These are phyloP conservation scores for Apis cerana DNA, from an alignment of 1,140 invertebrate genomes.

Conservation along the genomic window DNA sequence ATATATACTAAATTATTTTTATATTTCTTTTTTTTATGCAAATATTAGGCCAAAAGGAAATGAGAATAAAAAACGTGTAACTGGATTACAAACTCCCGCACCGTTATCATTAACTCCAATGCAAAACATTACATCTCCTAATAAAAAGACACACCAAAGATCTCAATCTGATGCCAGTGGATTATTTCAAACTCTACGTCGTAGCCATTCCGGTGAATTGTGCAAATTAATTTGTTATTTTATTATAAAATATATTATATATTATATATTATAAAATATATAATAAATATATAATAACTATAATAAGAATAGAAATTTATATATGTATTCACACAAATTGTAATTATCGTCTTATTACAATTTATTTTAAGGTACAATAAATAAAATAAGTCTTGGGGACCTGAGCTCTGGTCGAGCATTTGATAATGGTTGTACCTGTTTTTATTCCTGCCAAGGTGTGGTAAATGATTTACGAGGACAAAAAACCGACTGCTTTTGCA, in stretches of 20 bases:
- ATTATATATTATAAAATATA: too few species aligned
- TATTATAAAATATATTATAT: neutral
- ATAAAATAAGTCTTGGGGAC: slow-evolving; percentile 91
- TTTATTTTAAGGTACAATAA: slow-evolving; percentile 74
- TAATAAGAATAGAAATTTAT: neutral
- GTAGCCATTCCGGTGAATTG: slow-evolving; percentile 77
- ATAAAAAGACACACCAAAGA: slow-evolving; percentile 90
- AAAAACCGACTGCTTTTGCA: slow-evolving; percentile 88
- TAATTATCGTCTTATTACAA: neutral
- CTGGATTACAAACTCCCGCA: slow-evolving; percentile 73
- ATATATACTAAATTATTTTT: neutral
- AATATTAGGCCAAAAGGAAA: slow-evolving; percentile 78
- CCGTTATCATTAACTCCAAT: slow-evolving; percentile 73
- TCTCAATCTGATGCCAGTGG: slow-evolving; percentile 95
- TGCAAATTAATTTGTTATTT: slow-evolving; percentile 12
- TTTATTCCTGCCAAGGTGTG: slow-evolving; percentile 87
- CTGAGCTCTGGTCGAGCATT: slow-evolving; percentile 96
- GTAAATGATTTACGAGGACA: slow-evolving; percentile 88
- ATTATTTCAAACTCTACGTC: slow-evolving; percentile 80
- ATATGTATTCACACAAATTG: too few species aligned
- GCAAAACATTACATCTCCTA: slow-evolving; percentile 78
- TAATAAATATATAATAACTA: too few species aligned
- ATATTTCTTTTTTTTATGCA: neutral
- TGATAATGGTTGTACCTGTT: slow-evolving; percentile 97
- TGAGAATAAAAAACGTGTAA: slow-evolving; percentile 74